Evolutionary conservation across 2,888 invertebrate species (phyloP).

Genomic region (Anoncus sp.): DNA sequence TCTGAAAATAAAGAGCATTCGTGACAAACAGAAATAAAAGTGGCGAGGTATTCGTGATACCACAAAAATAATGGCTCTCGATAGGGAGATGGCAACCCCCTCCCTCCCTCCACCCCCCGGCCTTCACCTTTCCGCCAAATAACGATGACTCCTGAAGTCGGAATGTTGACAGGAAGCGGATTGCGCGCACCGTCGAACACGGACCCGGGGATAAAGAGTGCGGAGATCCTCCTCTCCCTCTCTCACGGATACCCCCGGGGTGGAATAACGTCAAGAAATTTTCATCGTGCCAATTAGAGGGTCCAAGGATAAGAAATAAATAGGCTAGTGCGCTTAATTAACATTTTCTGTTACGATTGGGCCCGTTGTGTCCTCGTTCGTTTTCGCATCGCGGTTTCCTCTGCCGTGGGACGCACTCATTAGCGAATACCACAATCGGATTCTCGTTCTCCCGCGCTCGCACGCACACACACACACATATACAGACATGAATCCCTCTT

Average conservation of each 20-base stretch:
- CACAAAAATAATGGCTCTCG: constrained; percentile 22
- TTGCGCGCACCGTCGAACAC: constrained; percentile 5
- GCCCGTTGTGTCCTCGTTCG: constrained; percentile 65
- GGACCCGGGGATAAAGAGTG: constrained; percentile 7
- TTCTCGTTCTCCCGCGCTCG: constrained; percentile 69
- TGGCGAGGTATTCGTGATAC: background rate
- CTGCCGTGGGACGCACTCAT: constrained; percentile 76
- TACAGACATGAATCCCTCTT: constrained; percentile 24
- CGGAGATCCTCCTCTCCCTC: constrained; percentile 11
- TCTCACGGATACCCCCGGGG: background rate
- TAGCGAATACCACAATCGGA: constrained; percentile 82
- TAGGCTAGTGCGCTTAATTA: constrained; percentile 79
- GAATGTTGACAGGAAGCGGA: constrained; percentile 32
- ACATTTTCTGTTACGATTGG: constrained; percentile 81
- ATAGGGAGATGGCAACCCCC: constrained; percentile 5
- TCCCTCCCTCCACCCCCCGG: too few relatives aligned
- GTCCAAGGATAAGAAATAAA: constrained; percentile 70
- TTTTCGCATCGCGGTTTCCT: constrained; percentile 57
- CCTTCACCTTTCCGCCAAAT: constrained; percentile 12
- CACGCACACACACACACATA: constrained; percentile 9
- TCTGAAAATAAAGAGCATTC: background rate
- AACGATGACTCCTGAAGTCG: constrained; percentile 30
- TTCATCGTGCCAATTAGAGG: constrained; percentile 77
- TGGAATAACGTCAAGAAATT: constrained; percentile 68
- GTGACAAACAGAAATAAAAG: constrained; percentile 9